Evolutionary conservation across 2,797 vertebrate genomes (phyloP).

Genomic region (Xenops minutus): DNA sequence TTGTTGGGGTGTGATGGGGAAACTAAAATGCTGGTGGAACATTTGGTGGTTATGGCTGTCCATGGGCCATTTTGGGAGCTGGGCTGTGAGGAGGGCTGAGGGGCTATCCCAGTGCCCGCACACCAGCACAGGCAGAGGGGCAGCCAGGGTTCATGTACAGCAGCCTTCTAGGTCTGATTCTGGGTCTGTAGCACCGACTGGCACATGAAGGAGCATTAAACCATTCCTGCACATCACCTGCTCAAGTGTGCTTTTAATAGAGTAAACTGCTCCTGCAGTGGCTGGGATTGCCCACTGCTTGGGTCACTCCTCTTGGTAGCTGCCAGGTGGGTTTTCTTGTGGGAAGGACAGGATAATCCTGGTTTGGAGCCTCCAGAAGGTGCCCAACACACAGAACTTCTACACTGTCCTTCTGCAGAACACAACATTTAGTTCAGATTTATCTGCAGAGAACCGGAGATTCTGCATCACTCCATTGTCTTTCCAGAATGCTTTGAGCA

Average conservation of each 20-base stretch:
- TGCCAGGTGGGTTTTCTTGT: background rate
- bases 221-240: background rate
- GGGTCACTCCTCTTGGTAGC: background rate
- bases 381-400: background rate
- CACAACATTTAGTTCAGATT: background rate
- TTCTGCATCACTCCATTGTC: background rate
- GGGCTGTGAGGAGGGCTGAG: too few species aligned
- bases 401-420: background rate
- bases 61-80: fast-evolving
- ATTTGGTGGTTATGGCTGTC: background rate
- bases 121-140: fast-evolving
- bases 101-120: background rate
- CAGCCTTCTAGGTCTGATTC: background rate
- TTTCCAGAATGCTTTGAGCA: background rate
- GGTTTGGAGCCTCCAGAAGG: background rate
- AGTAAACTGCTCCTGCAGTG: background rate
- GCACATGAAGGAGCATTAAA: background rate
- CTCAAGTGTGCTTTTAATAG: background rate
- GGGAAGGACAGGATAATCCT: background rate
- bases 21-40: background rate
- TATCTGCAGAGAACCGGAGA: background rate
- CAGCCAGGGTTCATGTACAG: fast-evolving
- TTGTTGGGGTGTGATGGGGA: background rate
- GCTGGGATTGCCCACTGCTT: background rate
- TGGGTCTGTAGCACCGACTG: background rate